phyloP scores from a whole-genome alignment of 1,140 invertebrate genomes.

The Brachionus angularis region DNA sequence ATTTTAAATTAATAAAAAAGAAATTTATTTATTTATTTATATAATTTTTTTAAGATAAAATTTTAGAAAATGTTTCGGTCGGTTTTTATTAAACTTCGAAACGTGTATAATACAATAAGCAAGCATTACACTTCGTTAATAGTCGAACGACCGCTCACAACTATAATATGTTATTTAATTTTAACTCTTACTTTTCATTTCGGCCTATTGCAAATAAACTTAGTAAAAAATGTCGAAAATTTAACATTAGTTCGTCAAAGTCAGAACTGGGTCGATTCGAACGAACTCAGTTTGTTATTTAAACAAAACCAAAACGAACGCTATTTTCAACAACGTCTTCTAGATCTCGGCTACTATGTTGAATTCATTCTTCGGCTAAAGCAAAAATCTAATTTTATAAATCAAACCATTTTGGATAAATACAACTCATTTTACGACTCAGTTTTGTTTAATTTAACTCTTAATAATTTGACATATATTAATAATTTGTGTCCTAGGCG shows the following conservation, averaged over 20 bases:
- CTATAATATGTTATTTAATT: background rate
- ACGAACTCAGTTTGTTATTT: background rate
- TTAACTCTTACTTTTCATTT: background rate
- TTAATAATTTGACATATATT: slow-evolving; percentile 16
- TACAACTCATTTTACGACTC: slow-evolving; percentile 34
- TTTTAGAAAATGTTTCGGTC: slow-evolving; percentile 38
- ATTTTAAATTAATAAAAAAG: too few species aligned
- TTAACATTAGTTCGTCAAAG: slow-evolving; percentile 27
- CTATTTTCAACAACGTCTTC: slow-evolving; percentile 9
- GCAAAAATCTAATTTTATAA: background rate
- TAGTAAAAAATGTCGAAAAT: slow-evolving; percentile 1
- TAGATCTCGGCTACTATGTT: slow-evolving; percentile 35
- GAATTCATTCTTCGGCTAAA: slow-evolving; percentile 16
- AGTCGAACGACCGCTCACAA: slow-evolving; percentile 12
- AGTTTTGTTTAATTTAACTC: slow-evolving; percentile 20
- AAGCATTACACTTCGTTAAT: slow-evolving; percentile 1
- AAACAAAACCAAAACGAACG: background rate
- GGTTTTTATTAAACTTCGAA: slow-evolving; percentile 26
- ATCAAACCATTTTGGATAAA: background rate
- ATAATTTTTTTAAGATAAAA: too few species aligned
- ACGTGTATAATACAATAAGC: slow-evolving; percentile 25
- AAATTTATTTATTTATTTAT: too few species aligned
- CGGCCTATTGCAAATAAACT: background rate
- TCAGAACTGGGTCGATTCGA: background rate
- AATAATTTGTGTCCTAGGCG: slow-evolving; percentile 8